phyloP scores from a whole-genome alignment of 2,113 vertebrate species.

The Dryoscopus gambensis region DNA sequence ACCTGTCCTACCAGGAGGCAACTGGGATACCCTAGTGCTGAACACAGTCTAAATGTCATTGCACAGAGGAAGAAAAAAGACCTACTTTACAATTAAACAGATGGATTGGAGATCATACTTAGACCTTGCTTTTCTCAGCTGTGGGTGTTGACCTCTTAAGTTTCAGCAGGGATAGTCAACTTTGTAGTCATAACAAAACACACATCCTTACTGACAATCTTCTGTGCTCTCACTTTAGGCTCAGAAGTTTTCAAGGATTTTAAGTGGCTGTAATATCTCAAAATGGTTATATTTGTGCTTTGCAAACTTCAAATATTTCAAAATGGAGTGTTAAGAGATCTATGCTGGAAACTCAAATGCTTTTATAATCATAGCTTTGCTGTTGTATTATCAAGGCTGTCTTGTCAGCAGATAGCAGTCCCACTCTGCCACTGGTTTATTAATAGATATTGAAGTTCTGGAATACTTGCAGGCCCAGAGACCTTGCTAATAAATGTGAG shows the following conservation, averaged over 20 bases:
- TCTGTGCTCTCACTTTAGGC: neutral
- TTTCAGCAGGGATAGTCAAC: neutral
- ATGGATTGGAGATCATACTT: neutral
- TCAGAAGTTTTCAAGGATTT: neutral
- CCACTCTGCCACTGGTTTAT: conserved; percentile 66
- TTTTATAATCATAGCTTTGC: conserved; percentile 56
- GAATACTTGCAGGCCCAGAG: conserved; percentile 62
- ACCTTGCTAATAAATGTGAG: conserved; percentile 60
- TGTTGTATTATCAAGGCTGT: conserved; percentile 60
- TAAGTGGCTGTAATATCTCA: neutral
- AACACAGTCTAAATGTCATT: neutral
- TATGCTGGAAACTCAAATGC: conserved; percentile 25
- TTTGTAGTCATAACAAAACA: neutral
- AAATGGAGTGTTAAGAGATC: conserved; percentile 9
- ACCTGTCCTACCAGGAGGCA: neutral
- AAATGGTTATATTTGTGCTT: neutral
- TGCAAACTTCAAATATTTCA: neutral
- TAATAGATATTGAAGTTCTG: conserved; percentile 73
- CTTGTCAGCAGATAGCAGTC: conserved; percentile 71
- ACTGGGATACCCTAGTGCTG: neutral
- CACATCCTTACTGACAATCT: neutral
- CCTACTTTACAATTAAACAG: neutral
- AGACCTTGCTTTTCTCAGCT: neutral
- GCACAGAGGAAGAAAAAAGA: neutral
- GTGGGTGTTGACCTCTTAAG: neutral